Evolutionary conservation across 2,797 vertebrate genomes (phyloP), one percentile per base, ranked within the genome.

Genomic region (Pipistrellus kuhlii): DNA sequence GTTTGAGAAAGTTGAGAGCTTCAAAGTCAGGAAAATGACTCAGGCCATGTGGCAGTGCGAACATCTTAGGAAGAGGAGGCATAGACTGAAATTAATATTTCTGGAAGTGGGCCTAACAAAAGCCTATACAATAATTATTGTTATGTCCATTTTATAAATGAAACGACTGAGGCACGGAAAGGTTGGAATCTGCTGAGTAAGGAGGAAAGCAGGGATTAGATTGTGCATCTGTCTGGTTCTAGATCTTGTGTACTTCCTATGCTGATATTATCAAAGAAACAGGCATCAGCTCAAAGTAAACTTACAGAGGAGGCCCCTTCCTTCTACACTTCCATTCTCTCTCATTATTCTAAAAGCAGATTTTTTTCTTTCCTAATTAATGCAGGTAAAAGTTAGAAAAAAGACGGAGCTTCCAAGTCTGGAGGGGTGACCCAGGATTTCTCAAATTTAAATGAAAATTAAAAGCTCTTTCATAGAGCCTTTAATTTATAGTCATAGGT

Each of bases 61-160:
- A 81, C 55, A n/a, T 81, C 77, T 90, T 84, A 51, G 41, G 76
- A 91, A 91, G 51, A 81, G n/a, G 72, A 92, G 44, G 17, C 59
- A 10, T 76, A 32, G 71, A 78, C 55, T 93, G 55, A 93, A 90
- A 76, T 91, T 84, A 72, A 20, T 55, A 27, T 95, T 93, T 41
- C 75, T 53, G 64, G 93, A 93, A 94, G 73, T 27, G 15, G n/a
- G 18, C 46, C 25, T 77, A 59, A 51, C 23, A 85, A 55, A 87
- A 80, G 25, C 27, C 38, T 95, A 5, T 88, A 57, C 78, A 73
- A 46, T 88, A 66, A 51, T 92, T 35, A 76, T 38, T 51, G n/a
- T 72, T 62, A 23, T 78, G 25, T 44, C 13, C 27, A 57, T 85
- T 90, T 83, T 78, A 82, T 88, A 72, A 72, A 72, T 84, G 59